Base-by-base conservation (phyloP, 2,888 invertebrate genomes). In the Byasa hedistus region DNA sequence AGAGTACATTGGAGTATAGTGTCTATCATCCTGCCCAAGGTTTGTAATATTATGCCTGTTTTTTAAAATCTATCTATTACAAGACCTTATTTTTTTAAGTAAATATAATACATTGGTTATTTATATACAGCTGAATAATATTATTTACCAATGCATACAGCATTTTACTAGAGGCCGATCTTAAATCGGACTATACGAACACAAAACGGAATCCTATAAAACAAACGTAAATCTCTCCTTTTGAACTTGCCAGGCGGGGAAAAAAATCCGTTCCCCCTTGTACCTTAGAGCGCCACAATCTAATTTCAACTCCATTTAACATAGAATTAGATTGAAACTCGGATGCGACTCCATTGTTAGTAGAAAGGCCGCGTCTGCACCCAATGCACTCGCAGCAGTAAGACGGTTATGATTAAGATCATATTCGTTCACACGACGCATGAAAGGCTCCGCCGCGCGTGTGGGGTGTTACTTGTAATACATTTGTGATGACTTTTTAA, bases 401-500 rank as follows among this genome's bases (percentile, higher is more conserved):
- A 48, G 2, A 24, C 36, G 5, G 12, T 55, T 36, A n/a, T 15
- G 24, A 59, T 67, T 67, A 56, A 67, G 66, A 63, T 67, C 63
- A 51, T 63, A 59, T 22, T 67, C 56, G 59, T 56, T 67, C 59
- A 56, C 62, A 56, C 55, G 57, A 56, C 51, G 27, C 17, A 66
- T 27, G 32, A 59, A 66, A 66, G 66, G 48, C 62, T 32, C 44
- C 55, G 48, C 60, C 71, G 70, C 72, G 69, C 74, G 76, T 86
- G 86, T 83, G 86, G 81, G 82, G 86, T 83, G 84, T 85, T 81
- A 76, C 78, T 78, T 81, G 78, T 90, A 91, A 91, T 90, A 87
- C 79, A 84, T 87, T 89, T 87, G 78, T 90, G 89, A 91, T 87
- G 89, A 77, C 80, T 85, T 89, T 91, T 89, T 91, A 90, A 91